Evolutionary conservation across 2,888 invertebrate species (phyloP).

Genomic region (Drosophila neutralis): DNA sequence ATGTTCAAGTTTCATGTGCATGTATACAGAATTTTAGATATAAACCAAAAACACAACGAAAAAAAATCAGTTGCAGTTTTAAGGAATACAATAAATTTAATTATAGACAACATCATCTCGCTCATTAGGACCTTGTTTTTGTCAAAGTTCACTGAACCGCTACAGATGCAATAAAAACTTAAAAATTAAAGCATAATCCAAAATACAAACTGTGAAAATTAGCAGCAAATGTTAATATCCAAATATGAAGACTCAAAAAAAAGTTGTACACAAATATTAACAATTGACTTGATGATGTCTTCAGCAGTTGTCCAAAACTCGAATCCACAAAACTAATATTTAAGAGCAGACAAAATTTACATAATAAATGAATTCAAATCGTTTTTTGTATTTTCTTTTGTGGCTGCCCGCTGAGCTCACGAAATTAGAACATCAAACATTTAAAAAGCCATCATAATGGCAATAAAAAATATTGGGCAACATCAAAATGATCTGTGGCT

Average conservation of each 20-base stretch:
- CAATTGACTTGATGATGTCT: conserved; percentile 52
- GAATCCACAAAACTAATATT: conserved; percentile 21
- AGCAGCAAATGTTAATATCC: conserved; percentile 34
- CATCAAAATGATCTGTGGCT: conserved; percentile 42
- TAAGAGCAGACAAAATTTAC: conserved; percentile 35
- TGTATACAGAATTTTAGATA: background rate
- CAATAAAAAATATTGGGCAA: conserved; percentile 51
- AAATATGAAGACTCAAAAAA: conserved; percentile 29
- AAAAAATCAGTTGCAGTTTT: background rate
- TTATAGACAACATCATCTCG: conserved; percentile 6
- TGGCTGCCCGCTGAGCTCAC: conserved; percentile 41
- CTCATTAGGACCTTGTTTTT: background rate
- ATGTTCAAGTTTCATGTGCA: no score
- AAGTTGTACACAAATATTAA: conserved; percentile 25
- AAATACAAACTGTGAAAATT: conserved; percentile 61
- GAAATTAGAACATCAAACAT: conserved; percentile 61
- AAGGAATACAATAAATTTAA: conserved; percentile 1
- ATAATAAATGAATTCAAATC: conserved; percentile 44
- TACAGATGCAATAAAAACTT: conserved; percentile 16
- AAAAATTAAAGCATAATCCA: conserved; percentile 15
- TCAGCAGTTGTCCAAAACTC: conserved; percentile 29
- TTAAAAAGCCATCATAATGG: conserved; percentile 53
- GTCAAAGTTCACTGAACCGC: conserved; percentile 44
- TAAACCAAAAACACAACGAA: background rate
- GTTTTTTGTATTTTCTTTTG: background rate